phyloP scores from a whole-genome alignment of 2,888 invertebrate genomes.

The Leptura quadrifasciata region DNA sequence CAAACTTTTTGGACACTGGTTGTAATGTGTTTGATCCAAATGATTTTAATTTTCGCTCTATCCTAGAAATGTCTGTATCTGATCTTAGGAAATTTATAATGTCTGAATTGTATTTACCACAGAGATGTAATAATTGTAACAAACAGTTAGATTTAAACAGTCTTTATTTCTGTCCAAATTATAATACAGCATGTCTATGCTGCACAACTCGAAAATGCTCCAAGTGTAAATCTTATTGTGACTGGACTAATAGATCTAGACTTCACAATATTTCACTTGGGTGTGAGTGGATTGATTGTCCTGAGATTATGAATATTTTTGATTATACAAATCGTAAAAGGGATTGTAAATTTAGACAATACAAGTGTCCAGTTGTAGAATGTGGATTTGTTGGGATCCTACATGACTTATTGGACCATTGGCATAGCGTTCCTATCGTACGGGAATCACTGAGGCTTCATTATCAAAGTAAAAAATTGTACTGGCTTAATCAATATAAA shows the following conservation, averaged over 20 bases:
- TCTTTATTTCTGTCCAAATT: neutral
- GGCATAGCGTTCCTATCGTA: too few relatives aligned
- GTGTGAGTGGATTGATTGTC: neutral
- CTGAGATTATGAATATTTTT: neutral
- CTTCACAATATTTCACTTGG: neutral
- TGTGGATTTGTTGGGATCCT: too few relatives aligned
- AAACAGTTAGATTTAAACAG: neutral
- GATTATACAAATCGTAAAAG: too few relatives aligned
- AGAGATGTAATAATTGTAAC: neutral
- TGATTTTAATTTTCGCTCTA: neutral
- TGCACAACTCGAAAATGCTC: neutral
- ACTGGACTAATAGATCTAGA: neutral
- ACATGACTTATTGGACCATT: too few relatives aligned
- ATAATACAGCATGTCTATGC: neutral
- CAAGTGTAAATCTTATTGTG: neutral
- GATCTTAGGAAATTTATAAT: neutral
- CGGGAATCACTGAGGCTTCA: too few relatives aligned
- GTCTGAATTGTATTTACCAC: neutral
- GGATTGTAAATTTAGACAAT: too few relatives aligned
- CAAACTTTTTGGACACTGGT: neutral
- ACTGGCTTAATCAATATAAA: too few relatives aligned
- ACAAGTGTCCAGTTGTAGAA: too few relatives aligned
- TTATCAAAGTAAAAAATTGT: too few relatives aligned
- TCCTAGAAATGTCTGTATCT: neutral
- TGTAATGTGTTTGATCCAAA: neutral